Percentiles rank a stretch among this genome's conserved stretches.
Evolutionary conservation across 2,113 vertebrate species (phyloP).

Genomic region (Hystrix brachyura): DNA sequence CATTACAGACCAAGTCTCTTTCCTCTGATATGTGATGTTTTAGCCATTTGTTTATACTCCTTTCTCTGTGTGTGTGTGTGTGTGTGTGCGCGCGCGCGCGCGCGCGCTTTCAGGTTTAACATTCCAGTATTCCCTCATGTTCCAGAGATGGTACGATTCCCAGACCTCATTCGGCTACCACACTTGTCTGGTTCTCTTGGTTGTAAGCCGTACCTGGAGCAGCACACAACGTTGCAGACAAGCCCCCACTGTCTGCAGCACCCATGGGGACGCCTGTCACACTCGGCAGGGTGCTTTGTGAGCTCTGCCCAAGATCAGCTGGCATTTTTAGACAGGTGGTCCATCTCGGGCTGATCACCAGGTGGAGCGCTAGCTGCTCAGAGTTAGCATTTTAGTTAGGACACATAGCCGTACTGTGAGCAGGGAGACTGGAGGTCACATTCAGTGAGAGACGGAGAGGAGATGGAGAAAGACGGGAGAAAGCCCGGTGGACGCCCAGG

Average conservation of each 20-base stretch:
- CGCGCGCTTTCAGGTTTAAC: background rate
- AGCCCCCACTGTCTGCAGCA: accelerated
- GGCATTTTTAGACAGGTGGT: no score
- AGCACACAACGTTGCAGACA: accelerated
- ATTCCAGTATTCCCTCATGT: background rate
- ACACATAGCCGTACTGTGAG: accelerated
- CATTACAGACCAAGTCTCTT: background rate
- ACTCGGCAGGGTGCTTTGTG: background rate
- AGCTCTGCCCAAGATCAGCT: background rate
- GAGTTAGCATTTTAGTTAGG: no score
- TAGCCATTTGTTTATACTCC: background rate
- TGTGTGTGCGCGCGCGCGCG: background rate
- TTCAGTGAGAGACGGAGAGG: background rate
- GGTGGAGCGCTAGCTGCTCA: no score
- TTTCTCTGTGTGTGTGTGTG: background rate
- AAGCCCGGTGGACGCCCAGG: background rate
- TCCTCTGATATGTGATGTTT: background rate
- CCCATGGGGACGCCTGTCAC: background rate
- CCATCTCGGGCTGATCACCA: background rate
- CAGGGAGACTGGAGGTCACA: background rate
- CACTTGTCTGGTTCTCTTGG: background rate
- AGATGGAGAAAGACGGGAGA: background rate
- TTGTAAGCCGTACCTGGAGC: no score
- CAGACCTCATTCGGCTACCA: background rate
- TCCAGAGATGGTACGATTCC: background rate